Conservation (phyloP, 2,113 vertebrate species). For the Chaetodon trifascialis region DNA sequence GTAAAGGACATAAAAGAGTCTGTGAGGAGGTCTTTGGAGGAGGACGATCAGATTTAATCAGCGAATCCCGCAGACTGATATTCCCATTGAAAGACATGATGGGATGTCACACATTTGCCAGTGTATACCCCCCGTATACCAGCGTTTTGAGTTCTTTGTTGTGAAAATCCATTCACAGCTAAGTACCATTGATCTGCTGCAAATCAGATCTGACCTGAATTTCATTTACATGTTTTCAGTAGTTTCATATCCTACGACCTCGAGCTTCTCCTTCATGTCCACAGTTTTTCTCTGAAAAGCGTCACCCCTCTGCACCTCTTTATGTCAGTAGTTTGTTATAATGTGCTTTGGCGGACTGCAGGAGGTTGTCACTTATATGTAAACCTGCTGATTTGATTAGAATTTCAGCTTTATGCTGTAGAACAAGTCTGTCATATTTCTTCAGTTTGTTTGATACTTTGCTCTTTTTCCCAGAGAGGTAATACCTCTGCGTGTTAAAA, state of each 20-base stretch:
- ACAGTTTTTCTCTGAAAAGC: neutral
- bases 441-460: slow-evolving; percentile 6
- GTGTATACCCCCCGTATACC: too few species aligned
- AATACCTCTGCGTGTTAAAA: slow-evolving; percentile 20
- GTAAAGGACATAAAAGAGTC: neutral
- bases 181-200: neutral
- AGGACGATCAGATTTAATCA: neutral
- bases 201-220: neutral
- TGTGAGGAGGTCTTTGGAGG: neutral
- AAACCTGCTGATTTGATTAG: slow-evolving; percentile 10
- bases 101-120: too few species aligned
- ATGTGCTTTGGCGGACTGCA: neutral
- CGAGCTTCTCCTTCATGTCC: too few species aligned
- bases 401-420: neutral
- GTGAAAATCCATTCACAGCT: neutral
- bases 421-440: neutral
- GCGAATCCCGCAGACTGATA: neutral
- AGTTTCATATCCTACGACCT: too few species aligned
- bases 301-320: neutral
- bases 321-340: neutral
- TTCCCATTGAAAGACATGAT: neutral
- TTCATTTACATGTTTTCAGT: neutral
- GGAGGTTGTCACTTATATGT: neutral
- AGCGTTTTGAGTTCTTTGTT: neutral
- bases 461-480: neutral